Base-by-base conservation (phyloP, 2,888 invertebrate genomes). In the Agrilus mali region DNA sequence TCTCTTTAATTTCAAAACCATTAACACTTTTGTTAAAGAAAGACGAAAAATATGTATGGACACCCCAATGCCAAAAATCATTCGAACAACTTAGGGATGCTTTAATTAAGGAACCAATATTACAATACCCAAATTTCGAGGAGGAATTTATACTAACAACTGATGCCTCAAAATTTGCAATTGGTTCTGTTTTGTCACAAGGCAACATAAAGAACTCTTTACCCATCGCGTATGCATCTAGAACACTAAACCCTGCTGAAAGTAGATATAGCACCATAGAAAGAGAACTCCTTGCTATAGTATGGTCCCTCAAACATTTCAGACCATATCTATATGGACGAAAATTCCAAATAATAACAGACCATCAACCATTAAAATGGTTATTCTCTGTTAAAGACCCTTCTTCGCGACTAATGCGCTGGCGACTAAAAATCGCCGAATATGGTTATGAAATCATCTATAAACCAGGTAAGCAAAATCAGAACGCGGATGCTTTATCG, bases 231-330 rank as follows among this genome's bases (percentile, higher is more conserved):
- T 46, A 46, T 17, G 34, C 31, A 8, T 40, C 39, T 4, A 31
- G 36, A 8, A 37, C 22, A n/a, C 33, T 47, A 3, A 39, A 33
- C 6, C 16, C 8, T 6, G 32, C 40, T 14, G 49, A 49, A 22
- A 5, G 6, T 4, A 43, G 46, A 16, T 48, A 45, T 16, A 17
- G 8, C 8, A 42, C 45, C 7, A 42, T 31, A 6, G 45, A 42
- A 34, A 41, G 36, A 7, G 45, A 47, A 7, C 37, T 38, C 5
- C 33, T 45, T 6, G 45, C 47, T 0, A 35, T 47, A 6, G 33
- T 42, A 6, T 14, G 22, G 10, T 35, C 42, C 4, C 12, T 44
- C 1, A 40, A 48, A 36, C 33, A 47, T 37, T 48, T 47, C 16
- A 13, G 40, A 22, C 42, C 48, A 5, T 47, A 48, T 34, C 16